These are phyloP conservation scores for Drosophila mayaguana DNA, from an alignment of 2,888 invertebrate species.

Conservation along the genomic window DNA sequence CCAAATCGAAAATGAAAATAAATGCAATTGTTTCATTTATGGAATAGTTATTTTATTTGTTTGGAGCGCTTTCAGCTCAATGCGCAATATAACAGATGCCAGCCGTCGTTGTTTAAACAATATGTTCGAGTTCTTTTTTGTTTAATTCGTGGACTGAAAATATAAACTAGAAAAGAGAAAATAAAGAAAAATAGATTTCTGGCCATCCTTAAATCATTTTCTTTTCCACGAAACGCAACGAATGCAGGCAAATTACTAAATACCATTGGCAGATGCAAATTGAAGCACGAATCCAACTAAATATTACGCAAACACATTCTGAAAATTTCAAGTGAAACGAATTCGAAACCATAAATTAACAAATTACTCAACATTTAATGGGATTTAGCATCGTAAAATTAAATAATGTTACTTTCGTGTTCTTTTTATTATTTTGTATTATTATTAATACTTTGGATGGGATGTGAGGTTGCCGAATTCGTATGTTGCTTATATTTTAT, in stretches of 20 bases:
- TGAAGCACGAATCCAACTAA: constrained; percentile 48
- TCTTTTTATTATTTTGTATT: neutral
- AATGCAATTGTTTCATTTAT: constrained; percentile 38
- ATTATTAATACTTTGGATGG: constrained; percentile 43
- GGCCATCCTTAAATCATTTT: constrained; percentile 29
- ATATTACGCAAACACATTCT: constrained; percentile 43
- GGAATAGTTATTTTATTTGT: constrained; percentile 48
- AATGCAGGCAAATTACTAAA: constrained; percentile 15
- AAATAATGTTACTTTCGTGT: constrained; percentile 12
- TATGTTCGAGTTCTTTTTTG: neutral
- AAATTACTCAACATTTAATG: constrained; percentile 35
- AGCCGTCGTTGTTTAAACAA: constrained; percentile 52
- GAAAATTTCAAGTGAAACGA: constrained; percentile 38
- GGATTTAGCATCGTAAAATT: constrained; percentile 26
- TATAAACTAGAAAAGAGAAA: constrained; percentile 19
- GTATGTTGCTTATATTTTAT: constrained; percentile 4
- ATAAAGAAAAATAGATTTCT: constrained; percentile 17
- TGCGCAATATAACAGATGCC: constrained; percentile 57
- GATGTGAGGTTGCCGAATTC: constrained; percentile 16
- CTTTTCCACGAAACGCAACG: constrained; percentile 23
- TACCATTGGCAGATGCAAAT: constrained; percentile 33
- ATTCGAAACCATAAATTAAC: constrained; percentile 12
- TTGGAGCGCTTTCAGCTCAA: constrained; percentile 32
- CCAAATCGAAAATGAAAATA: constrained; percentile 30
- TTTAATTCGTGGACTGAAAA: constrained; percentile 14